A percentile compares a stretch with the other conserved stretches of the same genome.
Conservation (phyloP, 2,113 vertebrate species). For the Thinocorus orbignyianus region DNA sequence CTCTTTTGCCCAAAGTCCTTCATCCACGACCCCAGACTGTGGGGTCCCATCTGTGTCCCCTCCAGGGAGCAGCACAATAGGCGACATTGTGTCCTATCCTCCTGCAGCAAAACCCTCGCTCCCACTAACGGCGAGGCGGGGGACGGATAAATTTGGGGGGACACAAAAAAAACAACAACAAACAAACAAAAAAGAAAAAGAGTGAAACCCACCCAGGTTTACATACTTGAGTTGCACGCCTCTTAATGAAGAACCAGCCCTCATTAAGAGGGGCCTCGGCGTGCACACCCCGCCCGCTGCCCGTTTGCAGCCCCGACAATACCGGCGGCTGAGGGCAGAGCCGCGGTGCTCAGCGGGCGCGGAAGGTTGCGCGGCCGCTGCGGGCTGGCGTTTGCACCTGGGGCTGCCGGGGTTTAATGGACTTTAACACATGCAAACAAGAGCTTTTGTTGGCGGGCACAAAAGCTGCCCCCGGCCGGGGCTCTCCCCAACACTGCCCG, state of each 20-base stretch:
- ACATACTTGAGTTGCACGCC: neutral
- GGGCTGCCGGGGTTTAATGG: conserved; percentile 83
- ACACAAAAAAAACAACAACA: neutral
- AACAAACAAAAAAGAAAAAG: neutral
- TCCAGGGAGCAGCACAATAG: conserved; percentile 45
- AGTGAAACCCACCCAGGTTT: neutral
- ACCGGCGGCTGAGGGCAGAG: conserved; percentile 5
- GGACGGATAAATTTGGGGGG: neutral
- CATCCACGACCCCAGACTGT: neutral
- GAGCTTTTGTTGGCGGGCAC: conserved; percentile 88
- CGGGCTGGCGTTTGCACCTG: conserved; percentile 87
- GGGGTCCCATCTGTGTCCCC: neutral
- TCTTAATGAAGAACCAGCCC: conserved; percentile 22
- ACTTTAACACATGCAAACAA: conserved; percentile 90
- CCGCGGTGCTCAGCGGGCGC: conserved; percentile 60
- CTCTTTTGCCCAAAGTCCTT: neutral
- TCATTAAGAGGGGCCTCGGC: conserved; percentile 52
- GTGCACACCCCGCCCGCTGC: neutral
- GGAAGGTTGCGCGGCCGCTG: conserved; percentile 24
- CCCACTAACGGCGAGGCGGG: neutral
- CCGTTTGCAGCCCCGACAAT: conserved; percentile 29
- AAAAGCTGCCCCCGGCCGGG: conserved; percentile 80
- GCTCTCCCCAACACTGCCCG: conserved; percentile 82
- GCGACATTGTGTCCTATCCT: conserved; percentile 48
- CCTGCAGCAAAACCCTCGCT: neutral